Conservation (phyloP, 1,140 invertebrate genomes). For the Lasaia peninsularis region DNA sequence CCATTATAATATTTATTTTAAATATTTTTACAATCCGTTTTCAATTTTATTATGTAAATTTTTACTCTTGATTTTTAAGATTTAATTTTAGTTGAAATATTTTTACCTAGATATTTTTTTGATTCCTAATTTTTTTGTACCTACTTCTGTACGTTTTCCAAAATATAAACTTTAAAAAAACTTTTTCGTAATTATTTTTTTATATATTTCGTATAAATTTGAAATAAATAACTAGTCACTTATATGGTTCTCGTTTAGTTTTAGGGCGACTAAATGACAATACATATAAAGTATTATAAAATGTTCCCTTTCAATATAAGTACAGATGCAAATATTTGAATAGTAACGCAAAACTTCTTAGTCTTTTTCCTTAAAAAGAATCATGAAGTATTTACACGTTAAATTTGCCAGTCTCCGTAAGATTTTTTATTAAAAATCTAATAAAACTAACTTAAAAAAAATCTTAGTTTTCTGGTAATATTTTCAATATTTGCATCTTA, state of each 20-base stretch:
- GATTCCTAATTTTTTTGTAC: background rate
- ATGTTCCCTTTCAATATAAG: constrained; percentile 52
- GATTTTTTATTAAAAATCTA: constrained; percentile 35
- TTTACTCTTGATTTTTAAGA: background rate
- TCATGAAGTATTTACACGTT: constrained; percentile 33
- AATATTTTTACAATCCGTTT: background rate
- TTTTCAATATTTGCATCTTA: constrained; percentile 30
- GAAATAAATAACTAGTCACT: constrained; percentile 21
- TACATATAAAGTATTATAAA: constrained; percentile 66
- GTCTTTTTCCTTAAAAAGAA: constrained; percentile 54
- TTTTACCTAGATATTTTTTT: no score
- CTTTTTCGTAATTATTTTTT: background rate
- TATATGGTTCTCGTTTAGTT: constrained; percentile 74
- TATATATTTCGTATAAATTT: constrained; percentile 4
- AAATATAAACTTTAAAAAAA: background rate
- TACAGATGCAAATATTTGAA: constrained; percentile 2
- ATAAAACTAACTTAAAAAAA: constrained; percentile 38
- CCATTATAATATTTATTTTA: no score
- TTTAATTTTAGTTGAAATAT: no score
- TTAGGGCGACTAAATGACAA: constrained; percentile 75
- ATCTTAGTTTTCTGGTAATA: constrained; percentile 27
- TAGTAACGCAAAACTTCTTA: constrained; percentile 30
- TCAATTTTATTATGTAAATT: background rate
- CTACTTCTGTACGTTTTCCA: background rate
- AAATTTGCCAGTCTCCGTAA: constrained; percentile 21